These are phyloP conservation scores for Holotrichia oblita DNA, from an alignment of 1,140 invertebrate species.

Conservation along the genomic window DNA sequence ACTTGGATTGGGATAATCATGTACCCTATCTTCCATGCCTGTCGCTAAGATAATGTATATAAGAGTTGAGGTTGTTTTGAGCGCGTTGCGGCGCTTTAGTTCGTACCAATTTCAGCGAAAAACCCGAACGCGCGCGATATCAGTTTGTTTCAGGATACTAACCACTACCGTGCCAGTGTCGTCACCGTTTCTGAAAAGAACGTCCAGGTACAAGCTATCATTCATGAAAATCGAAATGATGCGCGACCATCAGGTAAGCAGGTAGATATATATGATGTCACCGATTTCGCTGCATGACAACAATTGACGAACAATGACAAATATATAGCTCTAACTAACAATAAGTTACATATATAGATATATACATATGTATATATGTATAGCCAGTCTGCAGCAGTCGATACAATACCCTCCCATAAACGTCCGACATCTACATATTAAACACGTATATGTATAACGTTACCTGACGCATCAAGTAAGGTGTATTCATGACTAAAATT, in stretches of 20 bases:
- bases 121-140: background rate
- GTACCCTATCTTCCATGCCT: background rate
- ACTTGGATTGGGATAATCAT: background rate
- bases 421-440: too few relatives aligned
- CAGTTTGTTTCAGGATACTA: background rate
- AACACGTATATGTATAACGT: background rate
- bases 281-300: background rate
- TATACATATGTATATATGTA: too few relatives aligned
- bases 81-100: slow-evolving; percentile 12
- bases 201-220: background rate
- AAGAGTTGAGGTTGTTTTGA: background rate
- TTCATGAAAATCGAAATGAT: background rate
- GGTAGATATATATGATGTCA: background rate
- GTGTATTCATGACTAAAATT: background rate
- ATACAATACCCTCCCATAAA: too few relatives aligned
- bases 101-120: background rate
- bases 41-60: background rate
- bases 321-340: background rate
- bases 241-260: background rate
- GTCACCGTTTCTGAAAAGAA: background rate
- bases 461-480: background rate
- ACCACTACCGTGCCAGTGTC: background rate
- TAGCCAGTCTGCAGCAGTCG: too few relatives aligned
- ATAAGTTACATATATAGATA: too few relatives aligned
- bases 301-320: background rate